Evolutionary conservation across 2,888 invertebrate genomes (phyloP).

Genomic region (Cephonodes hylas): DNA sequence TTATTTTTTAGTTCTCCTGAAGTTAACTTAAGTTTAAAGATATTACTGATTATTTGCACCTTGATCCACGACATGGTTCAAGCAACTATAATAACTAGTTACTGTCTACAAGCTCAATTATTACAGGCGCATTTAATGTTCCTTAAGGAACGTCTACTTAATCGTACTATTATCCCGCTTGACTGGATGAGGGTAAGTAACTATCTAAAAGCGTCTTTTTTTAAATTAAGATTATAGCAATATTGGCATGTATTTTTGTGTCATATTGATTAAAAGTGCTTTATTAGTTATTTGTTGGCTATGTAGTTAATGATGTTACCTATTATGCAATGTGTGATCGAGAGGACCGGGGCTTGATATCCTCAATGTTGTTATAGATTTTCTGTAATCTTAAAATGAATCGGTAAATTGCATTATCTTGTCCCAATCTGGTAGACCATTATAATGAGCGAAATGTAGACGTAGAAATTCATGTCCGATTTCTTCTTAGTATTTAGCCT

Average conservation of each 20-base stretch:
- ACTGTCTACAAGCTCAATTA: conserved; percentile 90
- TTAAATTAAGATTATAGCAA: not conserved
- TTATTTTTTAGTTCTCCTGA: conserved; percentile 67
- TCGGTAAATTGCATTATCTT: too few relatives aligned
- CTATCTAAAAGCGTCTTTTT: not conserved
- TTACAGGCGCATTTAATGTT: conserved; percentile 87
- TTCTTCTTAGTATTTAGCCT: too few relatives aligned
- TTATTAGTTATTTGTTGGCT: too few relatives aligned
- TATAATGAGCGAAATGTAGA: too few relatives aligned
- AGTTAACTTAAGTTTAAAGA: conserved; percentile 76
- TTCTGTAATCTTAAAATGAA: too few relatives aligned
- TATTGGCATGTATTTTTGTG: conserved; percentile 15
- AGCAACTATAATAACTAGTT: conserved; percentile 90
- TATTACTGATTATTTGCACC: conserved; percentile 84
- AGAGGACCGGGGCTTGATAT: too few relatives aligned
- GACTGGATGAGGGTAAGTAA: conserved; percentile 88
- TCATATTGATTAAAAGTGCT: too few relatives aligned
- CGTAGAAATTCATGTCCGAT: too few relatives aligned
- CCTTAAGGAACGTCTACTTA: conserved; percentile 85
- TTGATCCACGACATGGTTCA: conserved; percentile 90
- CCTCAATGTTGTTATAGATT: too few relatives aligned
- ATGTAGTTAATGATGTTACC: too few relatives aligned
- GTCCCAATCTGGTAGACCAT: too few relatives aligned
- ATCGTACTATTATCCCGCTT: conserved; percentile 85
- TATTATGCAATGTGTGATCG: too few relatives aligned